A percentile compares a stretch with the other conserved stretches of the same genome.
These are phyloP conservation scores for Diorhabda carinulata DNA, from an alignment of 1,140 invertebrate genomes.

Conservation along the genomic window DNA sequence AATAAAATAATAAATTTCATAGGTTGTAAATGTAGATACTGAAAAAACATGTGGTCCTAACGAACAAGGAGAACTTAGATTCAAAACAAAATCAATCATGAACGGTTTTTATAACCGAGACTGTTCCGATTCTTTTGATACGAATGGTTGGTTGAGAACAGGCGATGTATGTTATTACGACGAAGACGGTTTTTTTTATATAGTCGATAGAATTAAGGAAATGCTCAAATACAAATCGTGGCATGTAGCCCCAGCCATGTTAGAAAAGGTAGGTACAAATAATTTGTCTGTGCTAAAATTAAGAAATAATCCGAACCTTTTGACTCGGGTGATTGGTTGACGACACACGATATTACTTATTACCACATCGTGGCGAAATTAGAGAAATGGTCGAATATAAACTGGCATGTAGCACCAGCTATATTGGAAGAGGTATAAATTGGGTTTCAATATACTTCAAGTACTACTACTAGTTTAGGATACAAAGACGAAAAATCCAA, in stretches of 20 bases:
- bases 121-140: conserved; percentile 50
- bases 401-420: conserved; percentile 52
- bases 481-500: too few relatives aligned
- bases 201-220: conserved; percentile 70
- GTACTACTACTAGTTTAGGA: too few relatives aligned
- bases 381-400: conserved; percentile 74
- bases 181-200: conserved; percentile 59
- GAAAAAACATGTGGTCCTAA: conserved; percentile 49
- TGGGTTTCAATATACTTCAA: too few relatives aligned
- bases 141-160: conserved; percentile 61
- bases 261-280: conserved; percentile 52
- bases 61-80: conserved; percentile 56
- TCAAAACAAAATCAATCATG: conserved; percentile 52
- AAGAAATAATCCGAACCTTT: conserved; percentile 32
- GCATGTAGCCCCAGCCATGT: conserved; percentile 48
- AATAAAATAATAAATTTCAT: background rate
- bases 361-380: conserved; percentile 64
- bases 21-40: conserved; percentile 48
- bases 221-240: conserved; percentile 62
- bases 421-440: conserved; percentile 53
- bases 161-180: conserved; percentile 69
- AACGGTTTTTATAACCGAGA: conserved; percentile 52
- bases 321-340: conserved; percentile 59
- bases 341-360: conserved; percentile 67
- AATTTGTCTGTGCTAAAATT: too few relatives aligned